phyloP scores from a whole-genome alignment of 2,113 vertebrate genomes.

The Chionodraco myersi region DNA sequence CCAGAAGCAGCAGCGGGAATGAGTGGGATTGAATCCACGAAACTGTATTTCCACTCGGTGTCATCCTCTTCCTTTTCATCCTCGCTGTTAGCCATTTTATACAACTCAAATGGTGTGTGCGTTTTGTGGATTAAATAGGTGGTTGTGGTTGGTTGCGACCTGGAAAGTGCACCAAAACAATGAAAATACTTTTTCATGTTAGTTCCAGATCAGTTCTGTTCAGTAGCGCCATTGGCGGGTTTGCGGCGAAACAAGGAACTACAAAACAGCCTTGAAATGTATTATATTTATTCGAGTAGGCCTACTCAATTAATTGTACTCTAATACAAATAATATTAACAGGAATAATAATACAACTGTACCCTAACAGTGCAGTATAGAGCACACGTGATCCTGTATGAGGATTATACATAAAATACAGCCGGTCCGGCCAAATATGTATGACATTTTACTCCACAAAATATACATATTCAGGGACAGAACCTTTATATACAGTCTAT shows the following conservation, averaged over 20 bases:
- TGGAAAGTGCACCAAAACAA: background rate
- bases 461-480: background rate
- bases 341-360: no score
- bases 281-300: no score
- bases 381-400: no score
- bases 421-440: no score
- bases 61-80: constrained; percentile 72
- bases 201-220: background rate
- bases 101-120: fast-evolving
- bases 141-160: background rate
- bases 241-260: background rate
- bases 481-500: no score
- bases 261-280: background rate
- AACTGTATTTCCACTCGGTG: constrained; percentile 63
- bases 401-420: no score
- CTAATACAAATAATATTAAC: no score
- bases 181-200: background rate
- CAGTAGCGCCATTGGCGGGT: constrained; percentile 37
- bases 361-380: no score
- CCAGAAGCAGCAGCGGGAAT: constrained; percentile 32
- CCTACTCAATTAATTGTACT: no score
- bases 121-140: background rate
- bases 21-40: constrained; percentile 25
- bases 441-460: background rate
- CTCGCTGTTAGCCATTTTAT: constrained; percentile 59